Percentiles rank a stretch among this genome's conserved stretches.
phyloP scores from a whole-genome alignment of 2,113 vertebrate genomes.

The Bubo bubo region DNA sequence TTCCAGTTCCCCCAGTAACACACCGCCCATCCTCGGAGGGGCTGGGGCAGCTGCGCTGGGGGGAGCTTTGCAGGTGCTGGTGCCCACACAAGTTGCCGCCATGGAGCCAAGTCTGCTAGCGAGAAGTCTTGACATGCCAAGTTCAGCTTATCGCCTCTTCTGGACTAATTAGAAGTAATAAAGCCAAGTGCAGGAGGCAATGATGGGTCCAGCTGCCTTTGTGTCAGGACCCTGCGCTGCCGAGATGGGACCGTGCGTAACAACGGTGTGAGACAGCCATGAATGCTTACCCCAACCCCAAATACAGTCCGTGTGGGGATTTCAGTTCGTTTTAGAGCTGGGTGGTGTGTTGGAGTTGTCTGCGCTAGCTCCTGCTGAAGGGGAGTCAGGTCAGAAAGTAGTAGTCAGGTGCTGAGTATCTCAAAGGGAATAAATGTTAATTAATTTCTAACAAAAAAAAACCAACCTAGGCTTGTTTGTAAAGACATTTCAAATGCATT shows the following conservation, averaged over 20 bases:
- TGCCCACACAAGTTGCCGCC: not conserved
- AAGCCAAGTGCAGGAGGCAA: not conserved
- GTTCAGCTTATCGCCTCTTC: not conserved
- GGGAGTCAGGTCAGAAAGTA: not conserved
- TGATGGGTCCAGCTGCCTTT: not conserved
- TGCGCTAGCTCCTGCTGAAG: not conserved
- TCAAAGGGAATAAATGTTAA: not conserved
- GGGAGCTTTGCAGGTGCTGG: not conserved
- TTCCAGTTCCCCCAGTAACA: not conserved
- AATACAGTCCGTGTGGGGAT: not conserved
- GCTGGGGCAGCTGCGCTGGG: not conserved
- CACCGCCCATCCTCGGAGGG: not conserved
- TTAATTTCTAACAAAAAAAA: not conserved
- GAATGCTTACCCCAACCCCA: not conserved
- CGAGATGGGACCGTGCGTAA: accelerated
- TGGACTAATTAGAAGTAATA: not conserved
- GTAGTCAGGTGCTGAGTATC: not conserved
- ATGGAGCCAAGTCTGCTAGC: not conserved
- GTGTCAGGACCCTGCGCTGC: not conserved
- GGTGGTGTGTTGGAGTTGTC: not conserved
- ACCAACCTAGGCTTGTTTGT: not conserved
- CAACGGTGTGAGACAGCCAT: not conserved
- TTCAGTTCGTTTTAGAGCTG: not conserved
- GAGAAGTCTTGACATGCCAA: not conserved
- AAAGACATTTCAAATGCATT: not conserved